These are phyloP conservation scores for human (Homo sapiens) DNA, from an alignment of 2,113 vertebrate genomes.

Conservation along the genomic window GRCh38 chr3:156172501-156173000, in stretches of 20 bases:
- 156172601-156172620: not conserved
- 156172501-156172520: too few relatives aligned
- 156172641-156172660: not conserved
- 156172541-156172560: too few relatives aligned
- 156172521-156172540: too few relatives aligned
- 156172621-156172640: not conserved
- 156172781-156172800: not conserved
- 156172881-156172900: not conserved
- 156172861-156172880: not conserved
- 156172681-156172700: not conserved
- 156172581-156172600: not conserved
- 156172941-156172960: not conserved
- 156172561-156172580: too few relatives aligned
- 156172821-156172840: not conserved
- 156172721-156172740: not conserved
- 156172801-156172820: not conserved
- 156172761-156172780: not conserved
- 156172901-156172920: accelerated
- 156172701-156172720: not conserved
- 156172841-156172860: not conserved
- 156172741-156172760: not conserved
- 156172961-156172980: not conserved
- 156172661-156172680: not conserved
- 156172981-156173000: not conserved
- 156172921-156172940: not conserved